These are phyloP conservation scores for Oxytorus armatus DNA, from an alignment of 2,888 invertebrate species.

Conservation along the genomic window DNA sequence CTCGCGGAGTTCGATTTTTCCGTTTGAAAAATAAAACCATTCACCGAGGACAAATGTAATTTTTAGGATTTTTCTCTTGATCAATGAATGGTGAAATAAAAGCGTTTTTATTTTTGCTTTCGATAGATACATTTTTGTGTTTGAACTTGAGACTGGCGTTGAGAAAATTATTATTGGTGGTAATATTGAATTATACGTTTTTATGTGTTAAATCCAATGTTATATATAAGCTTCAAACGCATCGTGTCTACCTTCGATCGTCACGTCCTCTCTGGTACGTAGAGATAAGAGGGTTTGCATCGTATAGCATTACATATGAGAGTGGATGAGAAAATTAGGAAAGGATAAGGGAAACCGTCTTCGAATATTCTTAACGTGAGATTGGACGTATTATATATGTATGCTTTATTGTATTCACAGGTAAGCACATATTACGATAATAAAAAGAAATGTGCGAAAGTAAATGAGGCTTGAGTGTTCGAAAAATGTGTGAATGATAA, in stretches of 20 bases:
- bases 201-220: slow-evolving; percentile 35
- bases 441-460: not conserved
- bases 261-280: slow-evolving; percentile 35
- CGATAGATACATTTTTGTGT: too few species aligned
- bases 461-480: too few species aligned
- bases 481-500: too few species aligned
- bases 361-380: slow-evolving; percentile 16
- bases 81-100: slow-evolving; percentile 3
- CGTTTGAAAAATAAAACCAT: too few species aligned
- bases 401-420: not conserved
- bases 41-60: too few species aligned
- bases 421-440: not conserved
- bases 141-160: too few species aligned
- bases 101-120: not conserved
- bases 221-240: slow-evolving; percentile 2
- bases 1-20: too few species aligned
- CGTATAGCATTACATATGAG: slow-evolving; percentile 31
- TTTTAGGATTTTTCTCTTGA: not conserved
- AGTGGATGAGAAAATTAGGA: slow-evolving; percentile 15
- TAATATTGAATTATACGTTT: slow-evolving; percentile 28
- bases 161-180: not conserved
- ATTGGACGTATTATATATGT: not conserved
- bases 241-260: slow-evolving; percentile 29
- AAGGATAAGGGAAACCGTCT: slow-evolving; percentile 6
- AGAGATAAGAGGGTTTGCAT: slow-evolving; percentile 39